Conservation (phyloP, 2,888 invertebrate genomes). For the Horisme vitalbata region DNA sequence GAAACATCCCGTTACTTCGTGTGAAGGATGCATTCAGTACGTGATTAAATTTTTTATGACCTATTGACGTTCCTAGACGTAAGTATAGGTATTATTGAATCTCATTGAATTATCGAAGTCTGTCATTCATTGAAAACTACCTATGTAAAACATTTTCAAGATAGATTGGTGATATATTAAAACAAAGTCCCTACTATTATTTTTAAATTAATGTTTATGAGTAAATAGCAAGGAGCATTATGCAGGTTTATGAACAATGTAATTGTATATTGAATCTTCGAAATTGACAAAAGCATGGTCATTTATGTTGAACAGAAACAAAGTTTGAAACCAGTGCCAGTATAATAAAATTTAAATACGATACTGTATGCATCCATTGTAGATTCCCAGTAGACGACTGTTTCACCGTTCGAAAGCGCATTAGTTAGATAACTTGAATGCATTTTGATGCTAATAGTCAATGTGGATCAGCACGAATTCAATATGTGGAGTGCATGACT, state of each 20-base stretch:
- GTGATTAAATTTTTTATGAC: constrained; percentile 55
- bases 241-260: no score
- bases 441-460: constrained; percentile 31
- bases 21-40: constrained; percentile 63
- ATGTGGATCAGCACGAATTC: constrained; percentile 7
- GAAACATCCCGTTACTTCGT: constrained; percentile 60
- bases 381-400: constrained; percentile 57
- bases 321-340: constrained; percentile 8
- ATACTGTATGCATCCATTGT: constrained; percentile 49
- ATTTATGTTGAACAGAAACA: neutral
- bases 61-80: constrained; percentile 8
- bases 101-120: constrained; percentile 34
- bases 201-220: no score
- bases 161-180: no score
- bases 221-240: no score
- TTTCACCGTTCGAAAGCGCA: constrained; percentile 63
- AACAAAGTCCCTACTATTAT: no score
- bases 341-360: constrained; percentile 22
- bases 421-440: constrained; percentile 26
- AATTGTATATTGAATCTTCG: no score
- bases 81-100: constrained; percentile 18
- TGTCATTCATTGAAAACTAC: neutral
- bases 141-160: neutral
- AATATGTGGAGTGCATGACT: constrained; percentile 4
- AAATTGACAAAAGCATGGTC: no score